These are phyloP conservation scores for Gasterosteus nipponicus DNA, from an alignment of 2,113 vertebrate species.

Conservation along the genomic window DNA sequence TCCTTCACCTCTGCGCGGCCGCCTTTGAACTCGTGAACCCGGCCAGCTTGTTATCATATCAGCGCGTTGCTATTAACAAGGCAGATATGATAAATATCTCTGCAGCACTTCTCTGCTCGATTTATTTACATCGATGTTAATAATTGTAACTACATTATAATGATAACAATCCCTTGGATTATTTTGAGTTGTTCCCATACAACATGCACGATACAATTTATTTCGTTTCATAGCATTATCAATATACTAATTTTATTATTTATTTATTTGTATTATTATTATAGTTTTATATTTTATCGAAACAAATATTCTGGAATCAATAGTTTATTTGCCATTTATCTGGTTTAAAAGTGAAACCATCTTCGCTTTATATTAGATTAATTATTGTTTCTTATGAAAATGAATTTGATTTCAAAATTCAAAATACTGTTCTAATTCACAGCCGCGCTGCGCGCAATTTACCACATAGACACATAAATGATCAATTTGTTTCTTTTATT, in stretches of 20 bases:
- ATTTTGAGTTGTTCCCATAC: background rate
- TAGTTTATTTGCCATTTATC: background rate
- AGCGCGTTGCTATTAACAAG: constrained; percentile 10
- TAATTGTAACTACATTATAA: background rate
- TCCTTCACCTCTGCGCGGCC: constrained; percentile 38
- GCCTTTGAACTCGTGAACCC: constrained; percentile 44
- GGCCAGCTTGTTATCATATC: constrained; percentile 36
- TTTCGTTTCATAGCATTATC: constrained; percentile 11
- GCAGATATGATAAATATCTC: background rate
- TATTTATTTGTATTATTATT: background rate
- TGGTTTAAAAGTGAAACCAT: constrained; percentile 7
- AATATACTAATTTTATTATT: constrained; percentile 3
- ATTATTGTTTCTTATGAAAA: background rate
- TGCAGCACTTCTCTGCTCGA: background rate
- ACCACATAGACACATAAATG: background rate
- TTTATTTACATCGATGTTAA: background rate
- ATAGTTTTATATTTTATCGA: constrained; percentile 11
- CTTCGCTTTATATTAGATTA: background rate
- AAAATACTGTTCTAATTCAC: background rate
- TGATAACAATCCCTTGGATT: background rate
- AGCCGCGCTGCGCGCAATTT: background rate
- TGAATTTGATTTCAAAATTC: background rate
- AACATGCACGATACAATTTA: background rate
- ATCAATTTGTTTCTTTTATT: background rate
- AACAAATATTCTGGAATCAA: constrained; percentile 7